Evolutionary conservation across 2,888 invertebrate genomes (phyloP).

Genomic region (Drosophila infuscata): DNA sequence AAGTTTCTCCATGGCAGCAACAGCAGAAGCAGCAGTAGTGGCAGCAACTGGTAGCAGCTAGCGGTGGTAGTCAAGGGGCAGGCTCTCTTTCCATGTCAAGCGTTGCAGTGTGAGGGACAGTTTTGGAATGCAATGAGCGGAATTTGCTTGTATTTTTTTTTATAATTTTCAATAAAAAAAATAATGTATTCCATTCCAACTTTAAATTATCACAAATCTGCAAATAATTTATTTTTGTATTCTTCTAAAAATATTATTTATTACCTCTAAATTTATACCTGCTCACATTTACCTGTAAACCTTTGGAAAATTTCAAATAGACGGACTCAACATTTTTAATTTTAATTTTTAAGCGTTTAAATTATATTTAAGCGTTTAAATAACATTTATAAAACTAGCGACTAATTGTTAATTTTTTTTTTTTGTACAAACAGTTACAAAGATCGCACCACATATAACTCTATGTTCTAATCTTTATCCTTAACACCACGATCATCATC

Average conservation of each 20-base stretch:
- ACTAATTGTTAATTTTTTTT: conserved; percentile 51
- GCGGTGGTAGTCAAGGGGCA: conserved; percentile 33
- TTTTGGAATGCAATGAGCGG: background rate
- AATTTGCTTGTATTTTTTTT: background rate
- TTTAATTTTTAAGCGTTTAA: conserved; percentile 10
- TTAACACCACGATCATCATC: conserved; percentile 44
- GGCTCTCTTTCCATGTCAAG: background rate
- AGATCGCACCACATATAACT: conserved; percentile 15
- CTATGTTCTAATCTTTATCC: conserved; percentile 22
- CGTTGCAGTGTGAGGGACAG: too few relatives aligned
- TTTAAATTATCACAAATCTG: background rate
- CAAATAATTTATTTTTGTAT: background rate
- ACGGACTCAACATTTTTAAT: background rate
- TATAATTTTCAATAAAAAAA: background rate
- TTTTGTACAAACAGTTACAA: conserved; percentile 59
- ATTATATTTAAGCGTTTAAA: conserved; percentile 33
- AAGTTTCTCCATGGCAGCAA: conserved; percentile 58
- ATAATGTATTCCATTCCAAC: too few relatives aligned
- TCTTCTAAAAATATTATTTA: background rate
- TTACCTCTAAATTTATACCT: conserved; percentile 17
- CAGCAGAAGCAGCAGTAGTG: background rate
- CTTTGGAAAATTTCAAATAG: conserved; percentile 47
- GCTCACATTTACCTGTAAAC: conserved; percentile 34
- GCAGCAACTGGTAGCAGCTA: conserved; percentile 67
- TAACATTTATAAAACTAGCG: conserved; percentile 60